phyloP scores from a whole-genome alignment of 1,140 invertebrate genomes.

The Cherax quadricarinatus region DNA sequence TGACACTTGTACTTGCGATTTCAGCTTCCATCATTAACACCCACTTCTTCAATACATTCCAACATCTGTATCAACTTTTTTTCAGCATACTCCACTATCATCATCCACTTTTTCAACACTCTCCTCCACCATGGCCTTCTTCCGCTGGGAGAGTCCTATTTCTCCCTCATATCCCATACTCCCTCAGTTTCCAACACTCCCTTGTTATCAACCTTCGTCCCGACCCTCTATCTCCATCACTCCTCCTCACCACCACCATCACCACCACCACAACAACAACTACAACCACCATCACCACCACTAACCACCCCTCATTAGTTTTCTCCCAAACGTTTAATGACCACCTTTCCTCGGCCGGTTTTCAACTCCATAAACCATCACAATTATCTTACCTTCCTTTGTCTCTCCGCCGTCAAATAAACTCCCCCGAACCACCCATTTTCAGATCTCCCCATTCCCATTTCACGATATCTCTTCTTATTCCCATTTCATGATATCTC shows the following conservation, averaged over 20 bases:
- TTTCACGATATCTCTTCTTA: too few species aligned
- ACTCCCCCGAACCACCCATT: too few species aligned
- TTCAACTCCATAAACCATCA: background rate
- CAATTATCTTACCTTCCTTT: background rate
- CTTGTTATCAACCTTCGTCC: background rate
- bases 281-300: background rate
- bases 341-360: background rate
- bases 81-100: too few species aligned
- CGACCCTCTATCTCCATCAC: background rate
- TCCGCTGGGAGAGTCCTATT: too few species aligned
- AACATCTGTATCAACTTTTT: too few species aligned
- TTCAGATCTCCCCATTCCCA: too few species aligned
- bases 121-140: background rate
- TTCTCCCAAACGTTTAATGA: background rate
- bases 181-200: too few species aligned
- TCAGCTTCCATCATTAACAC: too few species aligned
- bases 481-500: too few species aligned
- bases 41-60: too few species aligned
- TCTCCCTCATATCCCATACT: background rate
- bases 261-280: background rate
- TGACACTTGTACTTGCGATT: background rate
- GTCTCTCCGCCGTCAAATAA: background rate
- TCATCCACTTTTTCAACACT: too few species aligned
- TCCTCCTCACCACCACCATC: background rate
- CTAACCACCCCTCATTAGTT: background rate